Evolutionary conservation across 2,113 vertebrate genomes (phyloP).

Genomic region (Neofelis nebulosa): DNA sequence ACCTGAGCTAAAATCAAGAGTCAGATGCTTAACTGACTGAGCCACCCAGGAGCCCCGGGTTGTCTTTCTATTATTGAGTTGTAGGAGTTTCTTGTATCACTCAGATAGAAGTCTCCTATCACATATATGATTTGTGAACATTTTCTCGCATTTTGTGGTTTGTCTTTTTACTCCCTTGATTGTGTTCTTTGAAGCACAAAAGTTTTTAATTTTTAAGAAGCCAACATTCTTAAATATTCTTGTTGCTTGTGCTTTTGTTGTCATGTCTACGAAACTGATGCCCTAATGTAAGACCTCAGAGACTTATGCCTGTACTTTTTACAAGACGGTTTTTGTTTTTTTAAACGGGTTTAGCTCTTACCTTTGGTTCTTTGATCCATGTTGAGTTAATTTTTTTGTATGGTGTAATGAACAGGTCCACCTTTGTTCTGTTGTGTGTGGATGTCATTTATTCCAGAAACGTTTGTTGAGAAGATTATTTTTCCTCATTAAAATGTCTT

Average conservation of each 20-base stretch:
- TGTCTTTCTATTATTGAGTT: background rate
- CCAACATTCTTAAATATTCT: background rate
- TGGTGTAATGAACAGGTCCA: background rate
- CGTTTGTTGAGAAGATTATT: background rate
- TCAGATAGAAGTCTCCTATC: background rate
- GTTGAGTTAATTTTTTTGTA: background rate
- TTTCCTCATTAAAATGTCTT: background rate
- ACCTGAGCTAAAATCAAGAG: too few relatives aligned
- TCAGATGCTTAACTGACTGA: too few relatives aligned
- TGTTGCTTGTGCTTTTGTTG: background rate
- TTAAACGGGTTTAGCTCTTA: background rate
- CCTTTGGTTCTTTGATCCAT: background rate
- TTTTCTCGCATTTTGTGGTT: background rate
- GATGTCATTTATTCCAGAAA: background rate
- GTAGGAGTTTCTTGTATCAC: background rate
- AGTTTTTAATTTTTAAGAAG: background rate
- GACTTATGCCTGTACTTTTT: background rate
- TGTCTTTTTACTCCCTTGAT: background rate
- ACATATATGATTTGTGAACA: background rate
- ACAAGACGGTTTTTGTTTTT: background rate
- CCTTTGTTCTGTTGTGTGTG: background rate
- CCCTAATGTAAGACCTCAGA: background rate
- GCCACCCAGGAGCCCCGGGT: background rate
- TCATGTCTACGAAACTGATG: background rate
- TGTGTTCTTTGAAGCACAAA: background rate